These are phyloP conservation scores for Pilophorus perplexus DNA, from an alignment of 2,888 invertebrate species.

Conservation along the genomic window DNA sequence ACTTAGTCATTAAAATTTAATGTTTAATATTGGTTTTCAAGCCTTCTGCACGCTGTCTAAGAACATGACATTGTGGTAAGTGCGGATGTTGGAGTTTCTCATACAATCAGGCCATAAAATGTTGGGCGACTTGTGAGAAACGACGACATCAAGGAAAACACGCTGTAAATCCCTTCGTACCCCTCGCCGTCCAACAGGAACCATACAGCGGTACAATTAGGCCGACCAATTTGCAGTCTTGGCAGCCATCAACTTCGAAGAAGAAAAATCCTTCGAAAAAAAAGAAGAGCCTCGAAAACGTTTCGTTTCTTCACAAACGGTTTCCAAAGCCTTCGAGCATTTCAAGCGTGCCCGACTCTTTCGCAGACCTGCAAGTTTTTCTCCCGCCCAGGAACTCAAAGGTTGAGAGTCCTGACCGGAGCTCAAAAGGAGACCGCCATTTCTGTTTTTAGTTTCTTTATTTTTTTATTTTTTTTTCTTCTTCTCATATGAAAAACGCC, in stretches of 20 bases:
- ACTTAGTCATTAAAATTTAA: too few species aligned
- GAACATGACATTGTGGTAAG: too few species aligned
- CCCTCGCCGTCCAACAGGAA: not conserved
- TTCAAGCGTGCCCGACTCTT: slow-evolving; percentile 3
- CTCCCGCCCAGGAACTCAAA: not conserved
- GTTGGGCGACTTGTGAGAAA: not conserved
- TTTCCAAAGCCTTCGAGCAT: slow-evolving; percentile 16
- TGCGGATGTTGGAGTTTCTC: too few species aligned
- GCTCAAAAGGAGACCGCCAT: slow-evolving; percentile 39
- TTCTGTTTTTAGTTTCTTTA: slow-evolving; percentile 25
- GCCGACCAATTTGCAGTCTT: slow-evolving; percentile 18
- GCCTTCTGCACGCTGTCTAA: too few species aligned
- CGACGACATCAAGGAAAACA: slow-evolving; percentile 21
- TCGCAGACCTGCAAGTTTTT: slow-evolving; percentile 23
- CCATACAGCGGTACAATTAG: slow-evolving; percentile 11
- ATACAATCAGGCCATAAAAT: too few species aligned
- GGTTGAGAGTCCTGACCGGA: not conserved
- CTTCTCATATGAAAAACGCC: not conserved
- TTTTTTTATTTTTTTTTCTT: slow-evolving; percentile 28
- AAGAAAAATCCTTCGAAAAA: not conserved
- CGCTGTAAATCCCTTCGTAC: slow-evolving; percentile 4
- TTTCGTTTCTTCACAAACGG: slow-evolving; percentile 29
- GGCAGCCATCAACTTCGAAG: not conserved
- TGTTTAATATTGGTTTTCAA: too few species aligned
- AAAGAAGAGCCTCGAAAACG: not conserved